Evolutionary conservation across 53 echinoderm and acorn worm species (phyloP).

Genomic region (Patiria pectinifera): DNA sequence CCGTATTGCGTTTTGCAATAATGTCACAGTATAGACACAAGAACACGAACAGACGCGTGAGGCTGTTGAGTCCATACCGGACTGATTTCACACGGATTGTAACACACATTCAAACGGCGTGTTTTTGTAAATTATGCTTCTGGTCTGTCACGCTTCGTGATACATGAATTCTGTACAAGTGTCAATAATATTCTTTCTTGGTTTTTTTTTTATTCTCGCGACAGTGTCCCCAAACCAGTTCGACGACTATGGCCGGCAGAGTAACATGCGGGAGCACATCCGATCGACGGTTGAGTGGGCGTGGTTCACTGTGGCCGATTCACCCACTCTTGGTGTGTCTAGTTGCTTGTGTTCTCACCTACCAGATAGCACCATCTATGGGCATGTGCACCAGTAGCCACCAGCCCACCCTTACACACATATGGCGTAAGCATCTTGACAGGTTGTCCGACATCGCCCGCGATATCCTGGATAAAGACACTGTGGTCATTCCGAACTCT

Average conservation of each 20-base stretch:
- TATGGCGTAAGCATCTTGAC: slow-evolving; percentile 27
- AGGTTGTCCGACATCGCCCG: slow-evolving; percentile 15
- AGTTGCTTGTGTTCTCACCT: slow-evolving; percentile 1
- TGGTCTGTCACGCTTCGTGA: no score
- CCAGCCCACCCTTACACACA: slow-evolving; percentile 22
- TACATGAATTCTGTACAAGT: background rate
- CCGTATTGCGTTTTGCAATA: no score
- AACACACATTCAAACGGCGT: no score
- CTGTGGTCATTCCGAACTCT: background rate
- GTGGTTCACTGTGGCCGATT: slow-evolving; percentile 3
- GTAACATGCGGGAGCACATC: background rate
- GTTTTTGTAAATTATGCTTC: no score
- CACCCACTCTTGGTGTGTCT: slow-evolving; percentile 29
- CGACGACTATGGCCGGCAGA: background rate
- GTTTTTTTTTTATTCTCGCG: background rate
- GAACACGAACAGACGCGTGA: no score
- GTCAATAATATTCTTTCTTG: background rate
- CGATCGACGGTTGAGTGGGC: background rate
- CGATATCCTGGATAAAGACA: background rate
- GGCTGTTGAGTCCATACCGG: no score
- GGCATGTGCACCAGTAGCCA: slow-evolving; percentile 28
- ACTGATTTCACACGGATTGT: no score
- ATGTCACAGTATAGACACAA: no score
- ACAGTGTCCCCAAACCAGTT: background rate
- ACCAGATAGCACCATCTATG: slow-evolving; percentile 10